Evolutionary conservation across 2,797 vertebrate species (phyloP).

Genomic region (Pseudomugil gertrudae): DNA sequence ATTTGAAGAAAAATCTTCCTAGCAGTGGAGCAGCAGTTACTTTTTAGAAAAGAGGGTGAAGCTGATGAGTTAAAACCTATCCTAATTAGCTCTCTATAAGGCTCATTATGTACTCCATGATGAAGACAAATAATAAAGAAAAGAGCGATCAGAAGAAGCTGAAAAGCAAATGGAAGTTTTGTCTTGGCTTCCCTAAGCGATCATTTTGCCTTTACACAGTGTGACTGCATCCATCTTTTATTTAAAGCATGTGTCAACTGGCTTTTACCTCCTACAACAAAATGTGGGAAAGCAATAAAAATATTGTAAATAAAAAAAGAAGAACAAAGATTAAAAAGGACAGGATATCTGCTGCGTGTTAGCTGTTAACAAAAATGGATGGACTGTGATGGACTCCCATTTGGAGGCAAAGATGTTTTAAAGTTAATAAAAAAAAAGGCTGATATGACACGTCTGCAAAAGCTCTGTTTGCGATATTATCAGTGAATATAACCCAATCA

Average conservation of each 20-base stretch:
- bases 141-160: background rate
- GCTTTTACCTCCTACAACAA: background rate
- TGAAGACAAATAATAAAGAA: background rate
- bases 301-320: background rate
- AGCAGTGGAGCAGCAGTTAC: background rate
- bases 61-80: no score
- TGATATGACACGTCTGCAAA: background rate
- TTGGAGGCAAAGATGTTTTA: no score
- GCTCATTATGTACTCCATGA: background rate
- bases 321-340: background rate
- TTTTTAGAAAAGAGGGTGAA: no score
- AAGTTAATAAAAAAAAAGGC: no score
- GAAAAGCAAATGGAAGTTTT: background rate
- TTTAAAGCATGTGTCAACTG: background rate
- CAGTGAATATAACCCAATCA: no score
- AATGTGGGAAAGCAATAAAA: background rate
- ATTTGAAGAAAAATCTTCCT: background rate
- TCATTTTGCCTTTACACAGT: background rate
- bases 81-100: background rate
- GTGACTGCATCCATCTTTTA: background rate
- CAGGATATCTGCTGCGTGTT: background rate
- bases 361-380: background rate
- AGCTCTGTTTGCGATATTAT: background rate
- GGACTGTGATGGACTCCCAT: no score
- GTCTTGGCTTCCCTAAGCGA: background rate